Percentiles rank a stretch among this genome's conserved stretches.
Evolutionary conservation across 1,140 invertebrate species (phyloP).

Genomic region (Stegodyphus dumicola): DNA sequence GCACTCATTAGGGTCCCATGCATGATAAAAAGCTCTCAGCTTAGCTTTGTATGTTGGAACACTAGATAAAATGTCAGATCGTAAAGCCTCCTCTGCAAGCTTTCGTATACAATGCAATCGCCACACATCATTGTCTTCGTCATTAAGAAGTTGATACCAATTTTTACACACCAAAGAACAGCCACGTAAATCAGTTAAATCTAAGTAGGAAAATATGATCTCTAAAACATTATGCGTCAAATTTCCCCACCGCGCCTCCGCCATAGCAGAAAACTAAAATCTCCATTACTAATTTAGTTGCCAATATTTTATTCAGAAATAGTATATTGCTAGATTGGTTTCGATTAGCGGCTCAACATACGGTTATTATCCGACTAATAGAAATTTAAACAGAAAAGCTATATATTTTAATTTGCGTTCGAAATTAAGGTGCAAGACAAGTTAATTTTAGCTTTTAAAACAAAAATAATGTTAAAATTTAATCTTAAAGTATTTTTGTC

Average conservation of each 20-base stretch:
- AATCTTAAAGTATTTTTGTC: too few species aligned
- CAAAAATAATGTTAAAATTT: too few species aligned
- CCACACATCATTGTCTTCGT: constrained; percentile 97
- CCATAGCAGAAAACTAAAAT: constrained; percentile 58
- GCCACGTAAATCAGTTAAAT: constrained; percentile 84
- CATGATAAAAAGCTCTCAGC: constrained; percentile 91
- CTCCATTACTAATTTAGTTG: constrained; percentile 35
- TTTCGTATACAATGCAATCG: constrained; percentile 87
- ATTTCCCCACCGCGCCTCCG: constrained; percentile 63
- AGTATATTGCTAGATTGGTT: too few species aligned
- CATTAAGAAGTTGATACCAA: constrained; percentile 90
- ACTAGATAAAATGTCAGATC: constrained; percentile 90
- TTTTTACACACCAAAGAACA: constrained; percentile 94
- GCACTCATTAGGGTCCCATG: constrained; percentile 97
- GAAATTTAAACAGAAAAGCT: too few species aligned
- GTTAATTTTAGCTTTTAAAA: too few species aligned
- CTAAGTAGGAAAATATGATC: constrained; percentile 92
- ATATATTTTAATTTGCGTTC: too few species aligned
- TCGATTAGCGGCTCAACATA: too few species aligned
- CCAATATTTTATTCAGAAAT: too few species aligned
- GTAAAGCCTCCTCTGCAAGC: constrained; percentile 89
- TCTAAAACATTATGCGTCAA: constrained; percentile 87
- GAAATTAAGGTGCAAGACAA: too few species aligned
- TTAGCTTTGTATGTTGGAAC: constrained; percentile 94
- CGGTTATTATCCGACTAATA: too few species aligned